Evolutionary conservation across 2,113 vertebrate genomes (phyloP).

Genomic region (Cebidichthys violaceus): DNA sequence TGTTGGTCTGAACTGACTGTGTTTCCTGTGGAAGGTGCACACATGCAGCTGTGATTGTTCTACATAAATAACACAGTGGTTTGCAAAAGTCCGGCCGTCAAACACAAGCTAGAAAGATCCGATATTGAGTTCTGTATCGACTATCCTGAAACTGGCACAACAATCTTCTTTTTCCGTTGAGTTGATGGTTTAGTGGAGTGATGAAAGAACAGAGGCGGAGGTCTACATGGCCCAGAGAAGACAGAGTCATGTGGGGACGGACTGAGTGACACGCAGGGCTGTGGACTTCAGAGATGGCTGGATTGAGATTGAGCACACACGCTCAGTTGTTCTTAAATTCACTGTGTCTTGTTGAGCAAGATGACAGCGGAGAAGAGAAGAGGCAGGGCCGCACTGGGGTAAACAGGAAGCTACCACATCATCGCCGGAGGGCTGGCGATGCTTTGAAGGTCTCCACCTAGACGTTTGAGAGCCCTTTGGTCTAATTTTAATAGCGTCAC

Average conservation of each 20-base stretch:
- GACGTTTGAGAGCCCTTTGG: slow-evolving; percentile 46
- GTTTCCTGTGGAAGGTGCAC: slow-evolving; percentile 69
- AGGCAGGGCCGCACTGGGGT: slow-evolving; percentile 48
- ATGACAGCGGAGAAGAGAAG: slow-evolving; percentile 69
- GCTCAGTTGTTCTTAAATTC: slow-evolving; percentile 67
- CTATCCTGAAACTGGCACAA: background rate
- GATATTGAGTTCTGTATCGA: background rate
- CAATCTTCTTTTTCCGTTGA: background rate
- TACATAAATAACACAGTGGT: background rate
- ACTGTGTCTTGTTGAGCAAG: slow-evolving; percentile 50
- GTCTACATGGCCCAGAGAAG: slow-evolving; percentile 48
- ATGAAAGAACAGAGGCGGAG: slow-evolving; percentile 21
- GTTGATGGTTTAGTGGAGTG: background rate
- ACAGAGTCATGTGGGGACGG: background rate
- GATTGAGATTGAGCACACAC: slow-evolving; percentile 17
- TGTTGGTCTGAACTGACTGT: slow-evolving; percentile 40
- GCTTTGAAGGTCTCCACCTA: slow-evolving; percentile 78
- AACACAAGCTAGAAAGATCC: slow-evolving; percentile 15
- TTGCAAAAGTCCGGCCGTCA: background rate
- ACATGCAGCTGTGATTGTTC: slow-evolving; percentile 46
- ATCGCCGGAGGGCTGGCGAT: slow-evolving; percentile 21
- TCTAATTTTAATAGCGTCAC: slow-evolving; percentile 54
- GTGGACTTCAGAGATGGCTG: slow-evolving; percentile 31
- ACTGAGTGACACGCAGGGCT: slow-evolving; percentile 24
- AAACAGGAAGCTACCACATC: slow-evolving; percentile 82